phyloP scores from a whole-genome alignment of 1,140 invertebrate species.

The Aleiodes sp. region DNA sequence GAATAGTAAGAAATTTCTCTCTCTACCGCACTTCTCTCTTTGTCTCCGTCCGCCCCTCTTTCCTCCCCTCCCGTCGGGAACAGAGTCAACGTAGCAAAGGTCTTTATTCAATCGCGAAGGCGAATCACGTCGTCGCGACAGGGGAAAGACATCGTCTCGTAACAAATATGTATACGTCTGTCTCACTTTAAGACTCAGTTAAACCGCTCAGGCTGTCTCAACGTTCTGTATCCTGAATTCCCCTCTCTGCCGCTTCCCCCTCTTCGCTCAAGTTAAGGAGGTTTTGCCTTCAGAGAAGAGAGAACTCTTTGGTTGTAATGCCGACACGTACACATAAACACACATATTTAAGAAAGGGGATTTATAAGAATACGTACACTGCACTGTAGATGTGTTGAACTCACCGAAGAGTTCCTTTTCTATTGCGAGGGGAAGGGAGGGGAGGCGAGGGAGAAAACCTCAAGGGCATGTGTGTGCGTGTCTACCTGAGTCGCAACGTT shows the following conservation, averaged over 20 bases:
- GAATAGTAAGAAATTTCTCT: conserved; percentile 18
- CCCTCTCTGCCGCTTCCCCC: neutral
- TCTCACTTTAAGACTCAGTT: conserved; percentile 1
- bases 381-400: neutral
- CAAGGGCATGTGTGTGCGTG: conserved; percentile 34
- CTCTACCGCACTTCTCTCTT: neutral
- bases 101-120: conserved; percentile 63
- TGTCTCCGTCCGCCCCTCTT: neutral
- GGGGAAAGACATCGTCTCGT: conserved; percentile 59
- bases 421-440: too few species aligned
- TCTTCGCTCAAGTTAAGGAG: neutral
- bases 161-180: conserved; percentile 63
- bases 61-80: conserved; percentile 38
- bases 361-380: neutral
- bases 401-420: neutral
- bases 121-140: conserved; percentile 61
- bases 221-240: conserved; percentile 1
- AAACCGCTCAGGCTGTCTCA: conserved; percentile 25
- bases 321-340: conserved; percentile 5
- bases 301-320: neutral
- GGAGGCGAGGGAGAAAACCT: too few species aligned
- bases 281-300: neutral
- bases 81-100: conserved; percentile 56
- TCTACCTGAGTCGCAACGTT: conserved; percentile 45
- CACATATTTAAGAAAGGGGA: neutral